Evolutionary conservation across 2,888 invertebrate species (phyloP).

Genomic region (Ochropleura plecta): DNA sequence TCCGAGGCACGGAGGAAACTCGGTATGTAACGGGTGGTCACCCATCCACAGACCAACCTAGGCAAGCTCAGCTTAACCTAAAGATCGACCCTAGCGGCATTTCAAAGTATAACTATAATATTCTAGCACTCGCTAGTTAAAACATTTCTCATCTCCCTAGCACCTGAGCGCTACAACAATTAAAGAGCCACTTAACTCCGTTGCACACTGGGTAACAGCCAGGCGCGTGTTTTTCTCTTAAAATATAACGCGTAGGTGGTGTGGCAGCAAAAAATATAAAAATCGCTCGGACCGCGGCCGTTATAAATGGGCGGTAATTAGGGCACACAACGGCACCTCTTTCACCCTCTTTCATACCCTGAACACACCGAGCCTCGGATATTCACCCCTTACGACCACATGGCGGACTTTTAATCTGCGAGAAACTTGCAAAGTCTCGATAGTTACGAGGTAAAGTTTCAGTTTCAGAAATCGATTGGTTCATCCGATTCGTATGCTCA

Average conservation of each 20-base stretch:
- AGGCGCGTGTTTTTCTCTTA: conserved; percentile 76
- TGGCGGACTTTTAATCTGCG: conserved; percentile 55
- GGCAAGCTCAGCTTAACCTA: too few relatives aligned
- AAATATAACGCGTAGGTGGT: conserved; percentile 79
- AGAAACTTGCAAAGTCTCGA: conserved; percentile 51
- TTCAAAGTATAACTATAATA: background rate
- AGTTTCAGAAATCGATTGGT: conserved; percentile 51
- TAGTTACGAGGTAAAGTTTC: conserved; percentile 54
- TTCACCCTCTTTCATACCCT: conserved; percentile 62
- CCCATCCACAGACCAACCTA: too few relatives aligned
- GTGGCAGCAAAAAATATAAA: conserved; percentile 81
- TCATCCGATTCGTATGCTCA: conserved; percentile 51
- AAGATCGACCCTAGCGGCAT: too few relatives aligned
- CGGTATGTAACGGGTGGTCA: too few relatives aligned
- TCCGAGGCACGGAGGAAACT: too few relatives aligned
- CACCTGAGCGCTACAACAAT: conserved; percentile 55
- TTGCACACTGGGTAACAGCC: conserved; percentile 70
- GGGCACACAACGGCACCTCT: conserved; percentile 76
- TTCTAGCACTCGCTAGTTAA: conserved; percentile 15
- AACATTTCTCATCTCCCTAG: conserved; percentile 30
- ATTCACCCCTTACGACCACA: conserved; percentile 44
- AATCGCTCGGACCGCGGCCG: conserved; percentile 83
- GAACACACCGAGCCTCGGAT: conserved; percentile 67
- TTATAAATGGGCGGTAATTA: conserved; percentile 89
- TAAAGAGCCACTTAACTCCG: conserved; percentile 66